These are phyloP conservation scores for Amblyopsis hoosieri DNA, from an alignment of 2,797 vertebrate genomes.

Conservation along the genomic window DNA sequence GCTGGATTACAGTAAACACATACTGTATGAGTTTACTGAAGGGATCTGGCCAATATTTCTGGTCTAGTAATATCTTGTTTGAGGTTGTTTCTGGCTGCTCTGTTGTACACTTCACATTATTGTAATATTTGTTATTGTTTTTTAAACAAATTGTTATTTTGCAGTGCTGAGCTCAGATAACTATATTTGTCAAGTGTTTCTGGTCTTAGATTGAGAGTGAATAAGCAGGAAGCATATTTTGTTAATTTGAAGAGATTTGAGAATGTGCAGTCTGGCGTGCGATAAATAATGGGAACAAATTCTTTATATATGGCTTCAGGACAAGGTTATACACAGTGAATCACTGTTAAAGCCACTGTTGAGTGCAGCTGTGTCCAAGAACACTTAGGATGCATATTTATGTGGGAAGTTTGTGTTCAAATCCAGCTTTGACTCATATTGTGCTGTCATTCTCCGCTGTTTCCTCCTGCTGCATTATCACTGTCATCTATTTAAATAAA, in stretches of 20 bases:
- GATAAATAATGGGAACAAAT: slow-evolving; percentile 2
- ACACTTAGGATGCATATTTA: not conserved
- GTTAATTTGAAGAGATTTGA: slow-evolving; percentile 1
- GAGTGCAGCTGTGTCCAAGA: not conserved
- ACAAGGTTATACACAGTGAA: not conserved
- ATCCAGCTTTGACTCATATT: not conserved
- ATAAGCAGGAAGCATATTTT: slow-evolving; percentile 7
- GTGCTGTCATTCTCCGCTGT: not conserved
- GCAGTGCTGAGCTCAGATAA: too few species aligned
- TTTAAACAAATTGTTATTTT: too few species aligned
- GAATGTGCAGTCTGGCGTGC: slow-evolving; percentile 21
- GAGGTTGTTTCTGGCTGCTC: too few species aligned
- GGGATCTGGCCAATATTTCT: too few species aligned
- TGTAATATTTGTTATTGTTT: too few species aligned
- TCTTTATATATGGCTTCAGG: not conserved
- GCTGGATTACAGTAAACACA: not conserved
- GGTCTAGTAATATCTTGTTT: too few species aligned
- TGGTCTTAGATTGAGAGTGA: not conserved
- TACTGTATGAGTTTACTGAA: not conserved
- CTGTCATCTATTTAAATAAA: slow-evolving; percentile 21
- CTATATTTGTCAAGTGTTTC: slow-evolving; percentile 9
- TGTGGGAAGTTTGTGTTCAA: not conserved
- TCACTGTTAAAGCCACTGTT: not conserved
- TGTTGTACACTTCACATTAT: too few species aligned
- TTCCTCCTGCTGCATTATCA: slow-evolving; percentile 5